Evolutionary conservation across 2,113 vertebrate genomes (phyloP).

Genomic region (Pluvialis apricaria): DNA sequence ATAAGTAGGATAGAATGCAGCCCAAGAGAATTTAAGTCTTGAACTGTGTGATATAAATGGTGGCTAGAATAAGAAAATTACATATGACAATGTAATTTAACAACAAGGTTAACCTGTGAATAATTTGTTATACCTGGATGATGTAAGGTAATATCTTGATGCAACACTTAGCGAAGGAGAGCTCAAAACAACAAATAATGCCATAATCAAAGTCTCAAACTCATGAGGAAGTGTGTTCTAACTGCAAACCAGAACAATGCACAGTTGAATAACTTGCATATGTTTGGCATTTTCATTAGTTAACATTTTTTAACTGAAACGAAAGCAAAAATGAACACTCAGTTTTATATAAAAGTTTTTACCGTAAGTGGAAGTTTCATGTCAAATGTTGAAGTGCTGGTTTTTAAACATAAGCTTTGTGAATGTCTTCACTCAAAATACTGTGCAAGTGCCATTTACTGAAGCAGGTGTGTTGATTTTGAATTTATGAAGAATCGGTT

Average conservation of each 20-base stretch:
- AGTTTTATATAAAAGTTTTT: not conserved
- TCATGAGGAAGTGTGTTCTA: slow-evolving; percentile 73
- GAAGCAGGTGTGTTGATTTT: not conserved
- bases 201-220: slow-evolving; percentile 63
- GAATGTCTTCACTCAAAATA: not conserved
- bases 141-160: slow-evolving; percentile 81
- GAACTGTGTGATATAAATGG: not conserved
- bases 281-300: slow-evolving; percentile 77
- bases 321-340: not conserved
- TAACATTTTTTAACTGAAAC: slow-evolving; percentile 75
- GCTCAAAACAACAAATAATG: slow-evolving; percentile 74
- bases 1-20: not conserved
- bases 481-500: not conserved
- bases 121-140: slow-evolving; percentile 70
- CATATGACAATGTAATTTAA: not conserved
- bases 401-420: not conserved
- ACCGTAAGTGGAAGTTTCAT: not conserved
- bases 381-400: not conserved
- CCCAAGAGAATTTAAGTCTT: not conserved
- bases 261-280: slow-evolving; percentile 75
- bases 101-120: not conserved
- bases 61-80: not conserved
- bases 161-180: slow-evolving; percentile 55
- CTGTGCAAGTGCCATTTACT: not conserved
- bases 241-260: slow-evolving; percentile 79